Evolutionary conservation across 2,888 invertebrate genomes (phyloP).

Genomic region (Sinelater perroti): DNA sequence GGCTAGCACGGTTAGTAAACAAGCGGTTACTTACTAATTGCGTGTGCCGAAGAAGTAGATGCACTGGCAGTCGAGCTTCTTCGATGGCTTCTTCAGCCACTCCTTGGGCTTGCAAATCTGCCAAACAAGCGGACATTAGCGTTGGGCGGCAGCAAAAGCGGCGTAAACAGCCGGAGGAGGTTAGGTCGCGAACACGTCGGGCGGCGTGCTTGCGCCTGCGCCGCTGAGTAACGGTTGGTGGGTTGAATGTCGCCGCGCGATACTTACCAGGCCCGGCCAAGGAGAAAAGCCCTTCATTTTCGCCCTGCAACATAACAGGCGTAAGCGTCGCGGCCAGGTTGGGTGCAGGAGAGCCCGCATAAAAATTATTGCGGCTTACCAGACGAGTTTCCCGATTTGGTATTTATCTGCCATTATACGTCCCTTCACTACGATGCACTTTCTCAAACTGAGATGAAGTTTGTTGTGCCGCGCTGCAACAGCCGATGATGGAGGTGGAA

Average conservation of each 20-base stretch:
- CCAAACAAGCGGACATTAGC: no score
- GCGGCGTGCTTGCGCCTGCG: conserved; percentile 48
- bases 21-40: conserved; percentile 95
- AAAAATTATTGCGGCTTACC: conserved; percentile 63
- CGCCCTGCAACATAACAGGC: conserved; percentile 76
- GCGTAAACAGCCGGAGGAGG: no score
- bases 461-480: conserved; percentile 36
- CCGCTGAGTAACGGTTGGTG: conserved; percentile 61
- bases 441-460: conserved; percentile 31
- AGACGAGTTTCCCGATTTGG: conserved; percentile 74
- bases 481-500: conserved; percentile 11
- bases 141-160: no score
- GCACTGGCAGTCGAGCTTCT: conserved; percentile 81
- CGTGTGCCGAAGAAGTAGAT: conserved; percentile 95
- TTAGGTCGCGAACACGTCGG: conserved; percentile 9
- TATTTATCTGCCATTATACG: conserved; percentile 65
- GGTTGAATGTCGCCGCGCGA: conserved; percentile 52
- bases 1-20: no score
- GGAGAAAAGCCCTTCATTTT: conserved; percentile 98
- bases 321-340: no score
- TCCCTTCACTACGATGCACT: neutral
- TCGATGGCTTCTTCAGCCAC: conserved; percentile 77
- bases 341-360: no score
- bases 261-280: conserved; percentile 96
- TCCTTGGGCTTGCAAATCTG: conserved; percentile 85